These are phyloP conservation scores for Polietes domitor DNA, from an alignment of 2,888 invertebrate species.

Conservation along the genomic window DNA sequence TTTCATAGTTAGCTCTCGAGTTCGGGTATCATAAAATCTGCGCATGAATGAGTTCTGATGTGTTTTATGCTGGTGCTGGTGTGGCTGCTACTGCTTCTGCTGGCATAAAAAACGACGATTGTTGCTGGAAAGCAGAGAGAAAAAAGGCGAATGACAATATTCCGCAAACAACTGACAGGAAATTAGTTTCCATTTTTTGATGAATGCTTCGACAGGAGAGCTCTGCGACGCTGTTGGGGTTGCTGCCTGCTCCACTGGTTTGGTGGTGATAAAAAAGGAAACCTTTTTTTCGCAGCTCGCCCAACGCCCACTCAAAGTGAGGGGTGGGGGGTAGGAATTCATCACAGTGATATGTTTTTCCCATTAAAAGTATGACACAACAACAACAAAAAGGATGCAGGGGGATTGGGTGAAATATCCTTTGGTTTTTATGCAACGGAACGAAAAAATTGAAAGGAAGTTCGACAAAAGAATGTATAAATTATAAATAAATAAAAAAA, in stretches of 20 bases:
- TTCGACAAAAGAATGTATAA: slow-evolving; percentile 51
- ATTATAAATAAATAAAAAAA: slow-evolving; percentile 59
- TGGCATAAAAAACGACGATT: slow-evolving; percentile 55
- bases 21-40: slow-evolving; percentile 67
- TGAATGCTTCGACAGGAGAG: slow-evolving; percentile 80
- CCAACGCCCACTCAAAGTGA: background rate
- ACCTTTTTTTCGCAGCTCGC: slow-evolving; percentile 18
- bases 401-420: background rate
- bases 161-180: slow-evolving; percentile 79
- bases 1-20: slow-evolving; percentile 69
- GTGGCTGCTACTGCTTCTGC: slow-evolving; percentile 46
- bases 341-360: slow-evolving; percentile 47
- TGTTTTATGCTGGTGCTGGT: slow-evolving; percentile 50
- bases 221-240: slow-evolving; percentile 59
- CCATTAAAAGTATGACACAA: slow-evolving; percentile 60
- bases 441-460: slow-evolving; percentile 45
- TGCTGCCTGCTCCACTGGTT: slow-evolving; percentile 54
- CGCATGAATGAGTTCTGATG: slow-evolving; percentile 69
- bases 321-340: background rate
- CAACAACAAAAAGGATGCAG: background rate
- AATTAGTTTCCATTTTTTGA: slow-evolving; percentile 81
- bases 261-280: slow-evolving; percentile 24
- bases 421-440: slow-evolving; percentile 43
- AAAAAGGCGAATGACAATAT: slow-evolving; percentile 59
- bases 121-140: slow-evolving; percentile 51